Evolutionary conservation across 2,888 invertebrate genomes (phyloP), one percentile per base, ranked within the genome.

Genomic region (Drosophila flavopinicola): DNA sequence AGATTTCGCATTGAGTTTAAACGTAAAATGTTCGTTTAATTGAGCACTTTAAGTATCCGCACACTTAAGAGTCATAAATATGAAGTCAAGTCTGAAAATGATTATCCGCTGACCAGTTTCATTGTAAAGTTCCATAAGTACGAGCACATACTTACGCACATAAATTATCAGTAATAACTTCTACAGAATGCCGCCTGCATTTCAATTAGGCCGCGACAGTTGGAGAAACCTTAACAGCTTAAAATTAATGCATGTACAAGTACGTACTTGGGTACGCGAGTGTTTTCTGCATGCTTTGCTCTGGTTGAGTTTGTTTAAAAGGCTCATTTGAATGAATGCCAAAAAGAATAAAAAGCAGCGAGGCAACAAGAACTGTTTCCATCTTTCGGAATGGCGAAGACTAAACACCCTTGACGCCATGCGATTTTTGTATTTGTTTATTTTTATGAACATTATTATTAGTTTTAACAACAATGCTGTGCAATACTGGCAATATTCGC

Each of bases 121-220:
- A 51, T 37, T 47, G 24, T 25, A 13, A 47, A 20, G 32, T 30
- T 49, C 38, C 42, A 11, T 15, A 35, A 60, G 58, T 53, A 58
- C 52, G 29, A 52, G 9, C 30, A 33, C 41, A 15, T 41, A 41
- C 59, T 41, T 49, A 17, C 11, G 10, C 33, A 49, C 20, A 53
- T 17, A 48, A 39, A 64, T 69, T 73, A 61, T 69, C 73, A 80
- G 80, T 84, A 80, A 80, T 73, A 80, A 75, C 65, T 77, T 66
- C 23, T 45, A 20, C 6, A 9, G 35, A 54, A 54, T 48, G 66
- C 57, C 38, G 33, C 9, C 33, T 78, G 79, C 78, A 80, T 80
- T 69, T 70, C 61, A 80, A 84, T 73, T 67, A 57, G 52, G 47
- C n/a, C 17, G 38, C 63, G 33, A 25, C 30, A 23, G 32, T 24